phyloP scores from a whole-genome alignment of 2,888 invertebrate species.

The Lamellibrachia columna region DNA sequence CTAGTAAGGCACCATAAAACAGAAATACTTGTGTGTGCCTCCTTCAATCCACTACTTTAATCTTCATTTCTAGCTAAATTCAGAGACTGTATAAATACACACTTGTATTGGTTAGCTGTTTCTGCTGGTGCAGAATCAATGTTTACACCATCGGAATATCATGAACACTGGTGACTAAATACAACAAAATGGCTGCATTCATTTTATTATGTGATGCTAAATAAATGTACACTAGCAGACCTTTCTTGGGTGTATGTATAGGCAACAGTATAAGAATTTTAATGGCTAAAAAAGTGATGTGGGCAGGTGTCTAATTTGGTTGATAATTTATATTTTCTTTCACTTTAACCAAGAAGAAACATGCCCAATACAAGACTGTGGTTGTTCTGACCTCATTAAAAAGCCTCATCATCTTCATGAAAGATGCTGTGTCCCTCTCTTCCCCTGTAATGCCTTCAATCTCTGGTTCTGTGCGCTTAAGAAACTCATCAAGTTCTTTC shows the following conservation, averaged over 20 bases:
- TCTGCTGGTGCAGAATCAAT: too few species aligned
- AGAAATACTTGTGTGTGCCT: too few species aligned
- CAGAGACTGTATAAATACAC: too few species aligned
- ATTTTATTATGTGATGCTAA: background rate
- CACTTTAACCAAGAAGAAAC: background rate
- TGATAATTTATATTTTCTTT: background rate
- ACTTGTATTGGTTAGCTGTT: too few species aligned
- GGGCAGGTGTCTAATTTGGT: background rate
- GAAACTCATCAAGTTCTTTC: conserved; percentile 59
- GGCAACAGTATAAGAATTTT: background rate
- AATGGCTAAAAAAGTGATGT: background rate
- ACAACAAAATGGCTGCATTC: background rate
- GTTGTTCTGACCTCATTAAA: conserved; percentile 60
- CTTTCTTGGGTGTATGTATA: background rate
- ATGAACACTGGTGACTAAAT: too few species aligned
- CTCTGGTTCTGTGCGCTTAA: conserved; percentile 64
- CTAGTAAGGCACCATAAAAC: too few species aligned
- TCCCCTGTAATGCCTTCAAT: conserved; percentile 65
- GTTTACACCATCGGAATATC: too few species aligned
- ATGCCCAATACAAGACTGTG: background rate
- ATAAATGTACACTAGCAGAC: too few species aligned
- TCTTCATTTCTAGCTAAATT: too few species aligned
- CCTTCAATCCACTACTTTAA: too few species aligned
- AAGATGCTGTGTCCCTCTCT: conserved; percentile 64
- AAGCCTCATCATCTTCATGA: conserved; percentile 66